Base-by-base conservation (phyloP, 2,888 invertebrate genomes). In the Cephus nigrinus region DNA sequence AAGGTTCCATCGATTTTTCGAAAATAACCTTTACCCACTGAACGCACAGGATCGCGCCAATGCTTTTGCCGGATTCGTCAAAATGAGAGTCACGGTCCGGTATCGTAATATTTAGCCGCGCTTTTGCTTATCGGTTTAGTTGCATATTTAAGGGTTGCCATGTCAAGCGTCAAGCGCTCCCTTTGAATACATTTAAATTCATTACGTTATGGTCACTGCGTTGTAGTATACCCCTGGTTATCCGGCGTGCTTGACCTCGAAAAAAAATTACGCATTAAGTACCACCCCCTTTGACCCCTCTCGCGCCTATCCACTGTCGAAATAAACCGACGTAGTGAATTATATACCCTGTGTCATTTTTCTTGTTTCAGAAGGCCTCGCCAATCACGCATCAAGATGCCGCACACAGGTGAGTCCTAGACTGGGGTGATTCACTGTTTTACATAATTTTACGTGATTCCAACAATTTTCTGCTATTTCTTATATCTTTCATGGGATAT, bases 101-200 rank as follows among this genome's bases (percentile, higher is more conserved):
- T 79, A 81, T 84, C 85, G 88, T 86, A 88, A 89, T 88, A 87
- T 86, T 85, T 89, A 86, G 84, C 85, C 86, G 87, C 85, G 88
- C 84, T 86, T 87, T 82, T 79, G 82, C 89, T 89, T 89, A 89
- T 89, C 89, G 88, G 83, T 84, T 83, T 81, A 82, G 84, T 86
- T 87, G 90, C 89, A 89, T 90, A 89, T 89, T 90, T 89, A 89
- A 90, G 89, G 90, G 90, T 88, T 88, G 88, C 88, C 90, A 87
- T 88, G 90, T 89, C 89, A 87, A 88, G 88, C 88, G 86, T 87
- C 89, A 89, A 87, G 89, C 88, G 86, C 90, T 89, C 89, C 90
- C 90, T 88, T 90, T 90, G 90, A 90, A 90, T 90, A 90, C 87
- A 90, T 90, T 90, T 90, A 90, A 90, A 90, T 90, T 90, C 88